Base-by-base conservation (phyloP, 2,888 invertebrate species). In the Drosophila mimetica region DNA sequence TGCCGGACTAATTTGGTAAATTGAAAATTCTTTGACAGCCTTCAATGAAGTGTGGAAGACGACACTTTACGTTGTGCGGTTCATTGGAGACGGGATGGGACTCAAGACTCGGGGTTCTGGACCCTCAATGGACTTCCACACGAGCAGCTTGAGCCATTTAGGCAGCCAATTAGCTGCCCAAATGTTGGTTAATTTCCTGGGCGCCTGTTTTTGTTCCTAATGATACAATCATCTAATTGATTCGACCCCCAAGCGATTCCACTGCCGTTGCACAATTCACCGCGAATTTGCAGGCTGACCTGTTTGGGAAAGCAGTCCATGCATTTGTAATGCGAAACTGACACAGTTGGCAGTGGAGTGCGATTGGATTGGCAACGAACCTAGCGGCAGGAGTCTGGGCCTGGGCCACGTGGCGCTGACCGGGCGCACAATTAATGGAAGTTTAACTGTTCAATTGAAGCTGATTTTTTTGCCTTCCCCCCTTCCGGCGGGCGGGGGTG, bases 361-460 rank as follows among this genome's bases (percentile, higher is more conserved):
- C 69, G 48, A 58, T 58, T 57, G 69, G 57, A 50, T 67, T 50
- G 67, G 50, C 20, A 51, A n/a, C 32, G 50, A 30, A 30, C 30
- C 11, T 7, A 50, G 14, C 25, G 48, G 67, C 28, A 28, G 37
- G 60, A 51, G 51, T 41, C 46, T 46, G 44, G 50, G 50, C 54
- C 46, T 46, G 44, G 50, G 50, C 54, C 71, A 61, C 70, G 71
- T 70, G 70, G 53, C 37, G n/a, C 54, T 60, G 59, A 44, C 46
- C 60, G 70, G 71, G 87, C 70, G 77, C 69, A 84, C 88, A 89
- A 89, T 89, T 89, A 89, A 89, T 89, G 88, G 86, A 89, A 86
- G 89, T 89, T 89, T 88, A 89, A 89, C 88, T 89, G 89, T 89
- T 89, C 89, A 89, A 89, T 89, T 88, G 89, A 81, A 80, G 86